Evolutionary conservation across 2,888 invertebrate species (phyloP).

Genomic region (Meloe dianella): DNA sequence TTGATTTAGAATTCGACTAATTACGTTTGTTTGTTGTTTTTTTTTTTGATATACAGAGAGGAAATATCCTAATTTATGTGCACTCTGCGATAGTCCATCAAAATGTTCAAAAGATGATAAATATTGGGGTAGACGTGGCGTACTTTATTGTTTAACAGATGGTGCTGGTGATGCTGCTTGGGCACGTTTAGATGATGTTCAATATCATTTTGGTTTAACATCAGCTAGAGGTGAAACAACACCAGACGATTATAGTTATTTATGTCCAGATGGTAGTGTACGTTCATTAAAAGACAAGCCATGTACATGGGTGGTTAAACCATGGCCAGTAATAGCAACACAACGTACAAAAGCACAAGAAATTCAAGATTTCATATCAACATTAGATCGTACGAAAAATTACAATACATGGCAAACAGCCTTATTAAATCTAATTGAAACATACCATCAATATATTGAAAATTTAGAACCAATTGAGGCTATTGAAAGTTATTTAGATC

Average conservation of each 20-base stretch:
- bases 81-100: conserved; percentile 69
- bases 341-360: conserved; percentile 63
- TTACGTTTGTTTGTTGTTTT: background rate
- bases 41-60: conserved; percentile 58
- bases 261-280: conserved; percentile 78
- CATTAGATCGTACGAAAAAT: conserved; percentile 54
- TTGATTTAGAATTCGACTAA: too few species aligned
- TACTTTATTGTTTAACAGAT: conserved; percentile 79
- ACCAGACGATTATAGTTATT: conserved; percentile 67
- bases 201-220: conserved; percentile 68
- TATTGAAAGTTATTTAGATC: conserved; percentile 71
- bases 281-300: conserved; percentile 66
- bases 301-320: conserved; percentile 80
- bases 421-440: conserved; percentile 67
- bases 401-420: conserved; percentile 64
- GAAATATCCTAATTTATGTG: conserved; percentile 75
- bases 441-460: conserved; percentile 62
- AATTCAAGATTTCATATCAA: conserved; percentile 62
- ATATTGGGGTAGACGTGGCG: conserved; percentile 84
- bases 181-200: conserved; percentile 75
- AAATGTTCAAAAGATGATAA: conserved; percentile 73
- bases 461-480: conserved; percentile 66
- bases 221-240: conserved; percentile 55
- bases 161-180: conserved; percentile 83
- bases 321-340: conserved; percentile 78